These are phyloP conservation scores for Eonycteris spelaea DNA, from an alignment of 2,113 vertebrate genomes.

Conservation along the genomic window DNA sequence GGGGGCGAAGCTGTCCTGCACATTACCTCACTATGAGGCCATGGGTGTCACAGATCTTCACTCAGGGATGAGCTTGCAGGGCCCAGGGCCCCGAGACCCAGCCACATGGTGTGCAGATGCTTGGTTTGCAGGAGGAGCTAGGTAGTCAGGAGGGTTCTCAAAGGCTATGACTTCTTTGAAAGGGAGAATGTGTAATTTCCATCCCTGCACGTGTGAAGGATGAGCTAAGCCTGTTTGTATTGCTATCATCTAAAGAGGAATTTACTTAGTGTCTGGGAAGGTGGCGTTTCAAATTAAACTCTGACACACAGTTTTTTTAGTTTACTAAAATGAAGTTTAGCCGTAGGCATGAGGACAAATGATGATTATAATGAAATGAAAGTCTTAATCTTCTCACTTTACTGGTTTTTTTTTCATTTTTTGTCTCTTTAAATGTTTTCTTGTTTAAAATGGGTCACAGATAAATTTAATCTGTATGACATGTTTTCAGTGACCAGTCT, in stretches of 20 bases:
- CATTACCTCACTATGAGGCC: neutral
- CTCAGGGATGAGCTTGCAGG: neutral
- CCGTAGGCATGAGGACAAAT: neutral
- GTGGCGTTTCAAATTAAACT: neutral
- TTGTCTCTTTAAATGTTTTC: neutral
- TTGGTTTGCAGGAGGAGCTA: neutral
- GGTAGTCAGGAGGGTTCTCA: neutral
- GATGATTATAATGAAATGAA: neutral
- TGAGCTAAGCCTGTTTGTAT: neutral
- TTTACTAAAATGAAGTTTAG: neutral
- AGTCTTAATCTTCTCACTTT: slow-evolving; percentile 26
- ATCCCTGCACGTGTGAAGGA: neutral
- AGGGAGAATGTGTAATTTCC: neutral
- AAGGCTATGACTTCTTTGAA: neutral
- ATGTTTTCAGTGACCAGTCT: neutral
- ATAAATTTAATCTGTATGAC: neutral
- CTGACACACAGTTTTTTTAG: neutral
- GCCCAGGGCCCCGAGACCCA: neutral
- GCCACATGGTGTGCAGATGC: rapidly evolving
- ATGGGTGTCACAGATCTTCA: neutral
- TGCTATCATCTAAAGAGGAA: neutral
- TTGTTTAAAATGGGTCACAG: neutral
- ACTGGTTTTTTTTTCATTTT: neutral
- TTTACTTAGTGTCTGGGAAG: neutral
- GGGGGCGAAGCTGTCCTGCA: neutral